phyloP scores from a whole-genome alignment of 2,888 invertebrate species.

The Spisula solida region DNA sequence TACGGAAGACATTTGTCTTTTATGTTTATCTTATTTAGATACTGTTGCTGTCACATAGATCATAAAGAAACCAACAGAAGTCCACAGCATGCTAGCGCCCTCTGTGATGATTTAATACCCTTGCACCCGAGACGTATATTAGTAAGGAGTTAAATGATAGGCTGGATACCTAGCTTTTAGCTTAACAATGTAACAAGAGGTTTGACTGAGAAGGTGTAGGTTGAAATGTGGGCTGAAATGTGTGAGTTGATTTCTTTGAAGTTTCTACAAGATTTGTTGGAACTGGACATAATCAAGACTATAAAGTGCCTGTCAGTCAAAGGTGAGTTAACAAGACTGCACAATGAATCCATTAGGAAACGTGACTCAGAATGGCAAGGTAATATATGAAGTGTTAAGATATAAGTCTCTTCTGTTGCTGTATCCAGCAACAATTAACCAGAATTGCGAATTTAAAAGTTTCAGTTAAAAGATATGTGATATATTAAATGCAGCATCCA shows the following conservation, averaged over 20 bases:
- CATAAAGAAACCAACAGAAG: constrained; percentile 54
- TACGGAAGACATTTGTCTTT: constrained; percentile 60
- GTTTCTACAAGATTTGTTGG: background rate
- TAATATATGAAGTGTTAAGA: too few relatives aligned
- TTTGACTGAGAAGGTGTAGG: background rate
- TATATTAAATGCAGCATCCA: too few relatives aligned
- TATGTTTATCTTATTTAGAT: constrained; percentile 64
- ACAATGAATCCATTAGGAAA: too few relatives aligned
- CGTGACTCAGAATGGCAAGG: too few relatives aligned
- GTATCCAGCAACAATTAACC: too few relatives aligned
- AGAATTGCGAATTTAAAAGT: too few relatives aligned
- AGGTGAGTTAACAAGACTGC: too few relatives aligned
- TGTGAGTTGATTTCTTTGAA: background rate
- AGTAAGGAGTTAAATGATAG: background rate
- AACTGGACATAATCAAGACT: too few relatives aligned
- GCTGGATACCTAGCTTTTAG: background rate
- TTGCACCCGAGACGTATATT: background rate
- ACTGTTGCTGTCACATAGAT: constrained; percentile 64
- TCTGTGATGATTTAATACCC: constrained; percentile 8
- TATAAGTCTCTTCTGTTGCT: too few relatives aligned
- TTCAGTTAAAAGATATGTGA: too few relatives aligned
- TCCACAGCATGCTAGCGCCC: constrained; percentile 50
- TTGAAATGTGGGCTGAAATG: background rate
- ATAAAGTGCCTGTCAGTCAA: too few relatives aligned
- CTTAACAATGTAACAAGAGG: background rate